These are phyloP conservation scores for Nerophis ophidion DNA, from an alignment of 2,113 vertebrate species.

Conservation along the genomic window DNA sequence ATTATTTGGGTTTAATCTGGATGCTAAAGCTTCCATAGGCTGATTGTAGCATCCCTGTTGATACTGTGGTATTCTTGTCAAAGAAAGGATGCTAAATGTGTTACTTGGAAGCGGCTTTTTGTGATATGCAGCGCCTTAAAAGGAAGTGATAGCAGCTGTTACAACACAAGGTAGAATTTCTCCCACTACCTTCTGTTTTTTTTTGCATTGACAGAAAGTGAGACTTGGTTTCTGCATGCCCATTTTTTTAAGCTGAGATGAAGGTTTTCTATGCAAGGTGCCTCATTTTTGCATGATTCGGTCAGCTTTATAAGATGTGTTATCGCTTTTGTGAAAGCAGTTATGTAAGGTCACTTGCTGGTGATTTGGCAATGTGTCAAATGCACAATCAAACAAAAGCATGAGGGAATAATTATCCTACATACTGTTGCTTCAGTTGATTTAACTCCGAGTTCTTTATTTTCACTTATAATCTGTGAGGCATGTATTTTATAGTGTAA, in stretches of 20 bases:
- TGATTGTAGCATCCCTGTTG: conserved; percentile 11
- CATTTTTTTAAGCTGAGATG: conserved; percentile 25
- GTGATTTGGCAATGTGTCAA: background rate
- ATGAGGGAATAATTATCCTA: background rate
- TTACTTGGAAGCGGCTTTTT: conserved; percentile 15
- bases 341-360: background rate
- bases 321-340: background rate
- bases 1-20: conserved; percentile 22
- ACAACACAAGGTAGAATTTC: conserved; percentile 45
- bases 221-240: conserved; percentile 15
- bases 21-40: conserved; percentile 3
- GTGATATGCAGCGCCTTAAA: conserved; percentile 36
- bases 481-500: background rate
- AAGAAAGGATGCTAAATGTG: conserved; percentile 22
- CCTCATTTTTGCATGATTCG: conserved; percentile 5
- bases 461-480: background rate
- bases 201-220: background rate
- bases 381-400: background rate
- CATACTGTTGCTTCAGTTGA: background rate
- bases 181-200: conserved; percentile 11
- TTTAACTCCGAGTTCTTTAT: background rate
- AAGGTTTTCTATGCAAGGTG: conserved; percentile 9
- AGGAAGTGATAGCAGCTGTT: conserved; percentile 50
- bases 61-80: conserved; percentile 8
- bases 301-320: conserved; percentile 6